Evolutionary conservation across 1,140 invertebrate species (phyloP), one percentile per base, ranked within the genome.

Genomic region (Himalopsyche phryganea): DNA sequence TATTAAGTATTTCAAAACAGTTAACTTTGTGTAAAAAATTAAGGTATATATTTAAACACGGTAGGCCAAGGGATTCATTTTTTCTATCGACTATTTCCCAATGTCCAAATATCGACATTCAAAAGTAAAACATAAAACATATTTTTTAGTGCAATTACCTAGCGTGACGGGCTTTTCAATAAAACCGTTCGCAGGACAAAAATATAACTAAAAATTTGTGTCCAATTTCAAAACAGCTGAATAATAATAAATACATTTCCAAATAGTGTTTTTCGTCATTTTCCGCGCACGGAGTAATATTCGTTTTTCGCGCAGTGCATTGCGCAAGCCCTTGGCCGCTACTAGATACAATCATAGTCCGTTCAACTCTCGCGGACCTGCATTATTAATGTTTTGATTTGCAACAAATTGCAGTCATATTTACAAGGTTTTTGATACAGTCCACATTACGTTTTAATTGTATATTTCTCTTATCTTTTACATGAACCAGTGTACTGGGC

Each of bases 241-340:
- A 41, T 41, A 41, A 41, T 41, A 41, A 41, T 41, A 41, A 41
- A 41, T 14, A 41, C 11, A 41, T 41, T 41, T 41, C 17, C 3
- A 14, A 41, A 41, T 6, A 5, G 17, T 41, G 13, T 14, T 41
- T 41, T 18, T 41, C 17, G 17, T 41, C 3, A 41, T 14, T 41
- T 41, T 41, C 17, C 13, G 3, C 17, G 17, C 17, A 41, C 17
- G 13, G 17, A 3, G 40, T 18, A 41, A 3, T 41, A 5, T 11
- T 4, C 3, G 4, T 41, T 41, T 41, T 41, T 41, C 17, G 13
- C 40, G 17, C 13, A 41, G 40, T 14, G 11, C 13, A 18, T 13
- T 13, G 40, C 13, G 40, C 13, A 41, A 41, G 11, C 17, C 13
- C 17, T 41, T 41, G 13, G 40, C 40, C 40, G 11, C 13, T 41